These are phyloP conservation scores for Strix uralensis DNA, from an alignment of 2,113 vertebrate species.

Conservation along the genomic window DNA sequence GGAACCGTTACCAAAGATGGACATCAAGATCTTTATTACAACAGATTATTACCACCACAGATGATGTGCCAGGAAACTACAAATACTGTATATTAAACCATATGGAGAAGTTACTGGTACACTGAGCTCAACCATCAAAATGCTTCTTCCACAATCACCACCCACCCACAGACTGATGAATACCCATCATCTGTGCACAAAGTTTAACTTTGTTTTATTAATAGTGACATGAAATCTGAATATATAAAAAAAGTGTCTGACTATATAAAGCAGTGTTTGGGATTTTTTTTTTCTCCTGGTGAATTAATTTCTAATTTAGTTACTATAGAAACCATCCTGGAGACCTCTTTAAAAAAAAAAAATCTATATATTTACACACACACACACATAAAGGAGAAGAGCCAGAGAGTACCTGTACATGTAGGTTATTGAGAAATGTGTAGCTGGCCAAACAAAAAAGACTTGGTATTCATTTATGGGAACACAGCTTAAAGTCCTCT, in stretches of 20 bases:
- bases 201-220: conserved; percentile 50
- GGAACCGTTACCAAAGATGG: conserved; percentile 47
- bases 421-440: background rate
- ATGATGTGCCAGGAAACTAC: conserved; percentile 6
- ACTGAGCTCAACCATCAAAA: conserved; percentile 8
- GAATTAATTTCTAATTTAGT: conserved; percentile 62
- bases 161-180: conserved; percentile 31
- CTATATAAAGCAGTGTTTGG: conserved; percentile 67
- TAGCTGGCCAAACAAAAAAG: background rate
- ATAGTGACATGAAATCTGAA: conserved; percentile 47
- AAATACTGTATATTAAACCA: conserved; percentile 14
- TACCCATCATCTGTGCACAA: conserved; percentile 25
- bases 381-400: background rate
- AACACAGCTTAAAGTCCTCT: background rate
- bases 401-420: background rate
- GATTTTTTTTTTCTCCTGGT: background rate
- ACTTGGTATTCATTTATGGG: background rate
- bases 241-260: conserved; percentile 7
- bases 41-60: background rate
- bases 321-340: conserved; percentile 68
- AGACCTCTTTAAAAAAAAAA: background rate
- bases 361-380: background rate
- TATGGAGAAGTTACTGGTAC: conserved; percentile 16
- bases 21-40: background rate
- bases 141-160: background rate